phyloP scores from a whole-genome alignment of 2,888 invertebrate species.

The Spisula subtruncata region DNA sequence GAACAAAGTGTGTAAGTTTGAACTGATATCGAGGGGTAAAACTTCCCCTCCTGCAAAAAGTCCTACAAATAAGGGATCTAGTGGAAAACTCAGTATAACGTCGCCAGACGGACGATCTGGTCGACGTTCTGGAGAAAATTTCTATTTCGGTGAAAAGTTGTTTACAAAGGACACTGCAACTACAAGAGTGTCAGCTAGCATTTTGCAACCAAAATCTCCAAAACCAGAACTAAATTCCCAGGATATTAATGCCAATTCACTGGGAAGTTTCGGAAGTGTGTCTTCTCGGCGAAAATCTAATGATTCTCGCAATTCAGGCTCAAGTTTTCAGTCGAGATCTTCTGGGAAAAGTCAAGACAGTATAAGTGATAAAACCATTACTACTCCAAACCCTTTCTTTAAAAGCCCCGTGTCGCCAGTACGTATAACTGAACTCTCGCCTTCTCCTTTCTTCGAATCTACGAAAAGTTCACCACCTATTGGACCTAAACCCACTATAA shows the following conservation, averaged over 20 bases:
- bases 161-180: conserved; percentile 85
- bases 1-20: conserved; percentile 94
- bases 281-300: conserved; percentile 66
- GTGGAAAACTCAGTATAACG: conserved; percentile 64
- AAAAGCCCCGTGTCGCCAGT: conserved; percentile 68
- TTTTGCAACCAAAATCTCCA: conserved; percentile 73
- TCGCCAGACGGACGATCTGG: conserved; percentile 68
- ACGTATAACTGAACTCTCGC: conserved; percentile 66
- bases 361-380: conserved; percentile 39
- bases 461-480: conserved; percentile 10
- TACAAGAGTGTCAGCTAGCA: conserved; percentile 82
- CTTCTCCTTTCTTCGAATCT: conserved; percentile 60
- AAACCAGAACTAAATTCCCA: conserved; percentile 73
- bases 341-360: conserved; percentile 63
- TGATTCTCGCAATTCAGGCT: conserved; percentile 66
- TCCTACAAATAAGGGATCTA: conserved; percentile 63
- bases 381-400: conserved; percentile 61
- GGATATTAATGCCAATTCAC: conserved; percentile 82
- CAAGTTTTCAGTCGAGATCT: conserved; percentile 68
- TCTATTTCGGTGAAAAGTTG: conserved; percentile 83
- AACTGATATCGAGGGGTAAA: conserved; percentile 82
- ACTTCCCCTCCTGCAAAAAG: conserved; percentile 74
- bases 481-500: conserved; percentile 34
- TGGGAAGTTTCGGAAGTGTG: conserved; percentile 83
- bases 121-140: conserved; percentile 65